Conservation (phyloP, 2,113 vertebrate species). For the Arizona elegans region DNA sequence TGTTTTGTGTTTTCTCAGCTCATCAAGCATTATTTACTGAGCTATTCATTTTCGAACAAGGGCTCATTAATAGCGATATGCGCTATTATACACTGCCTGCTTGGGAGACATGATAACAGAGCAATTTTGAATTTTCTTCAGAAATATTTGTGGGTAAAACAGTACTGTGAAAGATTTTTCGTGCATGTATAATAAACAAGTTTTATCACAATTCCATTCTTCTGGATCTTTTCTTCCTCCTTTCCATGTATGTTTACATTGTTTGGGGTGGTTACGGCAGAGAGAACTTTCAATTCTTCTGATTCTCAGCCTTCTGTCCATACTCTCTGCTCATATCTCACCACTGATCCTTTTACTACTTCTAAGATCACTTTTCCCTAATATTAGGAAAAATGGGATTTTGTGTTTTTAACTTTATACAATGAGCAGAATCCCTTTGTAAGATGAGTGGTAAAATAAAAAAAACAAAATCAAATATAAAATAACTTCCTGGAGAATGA, state of each 20-base stretch:
- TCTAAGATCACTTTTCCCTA: neutral
- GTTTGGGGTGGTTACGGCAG: neutral
- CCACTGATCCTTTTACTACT: neutral
- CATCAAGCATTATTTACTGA: slow-evolving; percentile 69
- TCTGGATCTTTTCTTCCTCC: slow-evolving; percentile 22
- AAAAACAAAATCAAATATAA: neutral
- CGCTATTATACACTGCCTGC: slow-evolving; percentile 41
- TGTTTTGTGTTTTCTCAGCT: slow-evolving; percentile 46
- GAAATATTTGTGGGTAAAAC: slow-evolving; percentile 61
- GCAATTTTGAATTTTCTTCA: slow-evolving; percentile 59
- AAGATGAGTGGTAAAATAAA: neutral
- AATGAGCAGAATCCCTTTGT: neutral
- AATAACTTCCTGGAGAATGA: neutral
- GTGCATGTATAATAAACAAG: slow-evolving; percentile 20
- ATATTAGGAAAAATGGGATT: neutral
- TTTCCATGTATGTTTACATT: rapidly evolving
- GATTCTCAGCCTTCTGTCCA: neutral
- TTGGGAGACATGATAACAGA: slow-evolving; percentile 41
- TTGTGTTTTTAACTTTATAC: neutral
- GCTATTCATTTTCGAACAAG: slow-evolving; percentile 66
- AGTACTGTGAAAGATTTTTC: slow-evolving; percentile 33
- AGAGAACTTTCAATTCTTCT: neutral
- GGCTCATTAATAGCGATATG: slow-evolving; percentile 66
- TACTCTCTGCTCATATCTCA: neutral
- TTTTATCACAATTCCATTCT: slow-evolving; percentile 24